These are phyloP conservation scores for Sapajus apella DNA, from an alignment of 2,113 vertebrate genomes.

Conservation along the genomic window DNA sequence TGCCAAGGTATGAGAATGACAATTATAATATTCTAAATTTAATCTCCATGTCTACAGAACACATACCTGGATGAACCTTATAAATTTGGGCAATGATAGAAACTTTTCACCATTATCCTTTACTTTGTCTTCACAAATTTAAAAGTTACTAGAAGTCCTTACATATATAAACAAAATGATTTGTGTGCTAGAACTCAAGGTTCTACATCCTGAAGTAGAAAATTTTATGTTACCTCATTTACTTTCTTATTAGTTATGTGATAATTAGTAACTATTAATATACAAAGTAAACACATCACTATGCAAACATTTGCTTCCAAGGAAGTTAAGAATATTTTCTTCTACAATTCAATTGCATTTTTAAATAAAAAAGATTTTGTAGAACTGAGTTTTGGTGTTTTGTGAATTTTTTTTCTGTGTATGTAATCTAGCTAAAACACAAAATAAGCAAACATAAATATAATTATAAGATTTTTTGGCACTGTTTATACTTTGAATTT, in stretches of 20 bases:
- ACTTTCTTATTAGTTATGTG: background rate
- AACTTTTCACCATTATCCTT: background rate
- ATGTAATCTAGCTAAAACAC: constrained; percentile 20
- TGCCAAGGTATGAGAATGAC: background rate
- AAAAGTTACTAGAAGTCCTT: background rate
- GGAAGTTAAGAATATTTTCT: background rate
- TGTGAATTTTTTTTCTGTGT: background rate
- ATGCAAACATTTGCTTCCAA: background rate
- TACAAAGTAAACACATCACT: background rate
- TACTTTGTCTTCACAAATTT: background rate
- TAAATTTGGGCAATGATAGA: background rate
- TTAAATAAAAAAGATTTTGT: background rate
- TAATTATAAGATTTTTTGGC: background rate
- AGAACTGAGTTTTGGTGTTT: background rate
- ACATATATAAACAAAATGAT: background rate
- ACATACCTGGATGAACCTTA: background rate
- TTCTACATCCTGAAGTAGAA: background rate
- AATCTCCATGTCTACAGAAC: background rate
- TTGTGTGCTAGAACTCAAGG: background rate
- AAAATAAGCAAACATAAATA: constrained; percentile 31
- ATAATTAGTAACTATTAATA: background rate
- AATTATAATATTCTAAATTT: background rate
- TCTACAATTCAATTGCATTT: constrained; percentile 27
- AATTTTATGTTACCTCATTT: background rate
- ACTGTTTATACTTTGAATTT: constrained; percentile 30